Evolutionary conservation across 2,888 invertebrate species (phyloP), one percentile per base, ranked within the genome.

Genomic region (Ephialtes manifestator): DNA sequence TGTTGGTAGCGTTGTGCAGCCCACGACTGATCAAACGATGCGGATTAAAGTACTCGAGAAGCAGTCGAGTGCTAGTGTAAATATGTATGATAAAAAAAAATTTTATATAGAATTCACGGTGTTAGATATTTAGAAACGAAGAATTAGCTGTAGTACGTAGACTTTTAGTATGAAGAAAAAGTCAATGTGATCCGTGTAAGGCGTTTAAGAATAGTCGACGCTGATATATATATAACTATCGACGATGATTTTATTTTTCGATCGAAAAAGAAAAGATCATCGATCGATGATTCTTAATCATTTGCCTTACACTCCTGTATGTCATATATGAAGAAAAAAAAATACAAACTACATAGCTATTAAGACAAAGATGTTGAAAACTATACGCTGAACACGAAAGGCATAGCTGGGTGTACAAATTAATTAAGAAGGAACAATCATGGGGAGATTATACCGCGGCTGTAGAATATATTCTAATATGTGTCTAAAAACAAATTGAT

Each of bases 391-490:
- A 51, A 75, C 11, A 58, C 18, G 7, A 39, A 39, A 39, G 18
- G 35, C 15, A 35, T 28, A 72, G 68, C 77, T 80, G 80, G 76
- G 35, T 82, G 85, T 85, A 85, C 78, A 85, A 85, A 85, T 81
- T 78, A 78, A 85, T 75, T 82, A 82, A 78, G 78, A 79, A 71
- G 78, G 75, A 85, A 85, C 81, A 85, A 85, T 85, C 78, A 79
- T 65, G 39, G 43, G 13, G 43, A 46, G 46, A 78, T 11, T n/a
- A 77, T 65, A 68, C 48, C 24, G 65, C 35, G 84, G 70, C 75
- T 81, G 71, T 82, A 78, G 85, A 82, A 85, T 85, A 82, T 82
- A 82, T 85, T 84, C 81, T 81, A 85, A 79, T 82, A 79, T 81
- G 81, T 82, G 85, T 81, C 78, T 85, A 79, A 72, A 72, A 55